Evolutionary conservation across 2,888 invertebrate genomes (phyloP).

Genomic region (Xanthorhoe designata): DNA sequence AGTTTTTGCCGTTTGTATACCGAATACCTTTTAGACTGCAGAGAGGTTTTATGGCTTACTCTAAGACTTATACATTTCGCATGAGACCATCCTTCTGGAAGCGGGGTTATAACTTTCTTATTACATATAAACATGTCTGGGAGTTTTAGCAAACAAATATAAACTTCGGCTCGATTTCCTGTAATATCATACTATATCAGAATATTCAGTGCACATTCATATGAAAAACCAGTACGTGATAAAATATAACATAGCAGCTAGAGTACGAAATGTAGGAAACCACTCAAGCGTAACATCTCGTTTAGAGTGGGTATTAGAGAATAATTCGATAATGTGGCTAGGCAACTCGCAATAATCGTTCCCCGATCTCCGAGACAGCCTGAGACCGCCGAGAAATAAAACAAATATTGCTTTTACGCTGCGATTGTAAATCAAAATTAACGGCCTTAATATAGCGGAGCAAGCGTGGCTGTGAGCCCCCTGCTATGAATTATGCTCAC

Average conservation of each 20-base stretch:
- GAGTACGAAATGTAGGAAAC: conserved; percentile 52
- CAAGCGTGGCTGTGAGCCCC: conserved; percentile 79
- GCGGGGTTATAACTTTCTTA: conserved; percentile 69
- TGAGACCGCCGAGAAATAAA: conserved; percentile 78
- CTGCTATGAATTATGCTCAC: conserved; percentile 83
- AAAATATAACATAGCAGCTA: conserved; percentile 44
- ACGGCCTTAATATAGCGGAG: conserved; percentile 84
- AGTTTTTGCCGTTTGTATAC: conserved; percentile 54
- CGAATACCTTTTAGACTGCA: conserved; percentile 58
- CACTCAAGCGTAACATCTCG: conserved; percentile 68
- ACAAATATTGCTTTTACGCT: conserved; percentile 85
- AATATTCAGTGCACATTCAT: conserved; percentile 42
- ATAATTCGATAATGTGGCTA: conserved; percentile 73
- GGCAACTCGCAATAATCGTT: conserved; percentile 71
- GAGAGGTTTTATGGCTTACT: conserved; percentile 65
- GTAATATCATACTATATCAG: conserved; percentile 45
- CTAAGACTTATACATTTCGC: conserved; percentile 66
- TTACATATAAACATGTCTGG: conserved; percentile 63
- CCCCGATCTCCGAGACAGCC: conserved; percentile 70
- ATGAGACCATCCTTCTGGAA: conserved; percentile 64
- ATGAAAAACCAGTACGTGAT: conserved; percentile 42
- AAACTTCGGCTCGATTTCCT: conserved; percentile 41
- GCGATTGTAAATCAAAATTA: conserved; percentile 86
- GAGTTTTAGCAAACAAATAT: conserved; percentile 54
- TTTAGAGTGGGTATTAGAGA: conserved; percentile 73